Conservation (phyloP, 2,888 invertebrate species). For the Drosophila atripex region DNA sequence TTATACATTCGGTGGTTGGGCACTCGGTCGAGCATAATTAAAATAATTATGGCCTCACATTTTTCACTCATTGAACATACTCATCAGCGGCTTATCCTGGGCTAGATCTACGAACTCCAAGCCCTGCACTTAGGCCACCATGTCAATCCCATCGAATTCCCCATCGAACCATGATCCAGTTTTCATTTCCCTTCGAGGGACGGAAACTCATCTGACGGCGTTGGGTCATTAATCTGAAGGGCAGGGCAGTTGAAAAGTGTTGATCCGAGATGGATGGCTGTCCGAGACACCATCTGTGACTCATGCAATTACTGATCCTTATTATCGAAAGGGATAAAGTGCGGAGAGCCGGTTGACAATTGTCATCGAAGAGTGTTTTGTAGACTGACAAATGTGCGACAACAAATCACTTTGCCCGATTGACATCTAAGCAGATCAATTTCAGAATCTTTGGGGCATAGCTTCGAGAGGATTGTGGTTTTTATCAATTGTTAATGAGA, state of each 20-base stretch:
- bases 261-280: constrained; percentile 45
- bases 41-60: constrained; percentile 49
- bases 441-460: constrained; percentile 2
- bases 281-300: constrained; percentile 31
- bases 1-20: background rate
- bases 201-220: constrained; percentile 63
- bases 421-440: constrained; percentile 34
- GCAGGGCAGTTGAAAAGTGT: constrained; percentile 52
- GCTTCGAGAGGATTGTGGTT: background rate
- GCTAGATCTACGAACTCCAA: constrained; percentile 34
- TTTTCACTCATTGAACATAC: constrained; percentile 52
- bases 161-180: constrained; percentile 46
- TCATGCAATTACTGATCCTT: constrained; percentile 25
- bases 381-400: constrained; percentile 71
- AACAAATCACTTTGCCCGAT: constrained; percentile 73
- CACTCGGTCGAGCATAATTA: constrained; percentile 49
- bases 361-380: constrained; percentile 59
- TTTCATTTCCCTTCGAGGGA: constrained; percentile 14
- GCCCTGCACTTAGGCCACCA: constrained; percentile 18
- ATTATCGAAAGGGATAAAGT: constrained; percentile 20
- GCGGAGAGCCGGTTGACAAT: constrained; percentile 20
- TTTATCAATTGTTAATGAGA: background rate
- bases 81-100: constrained; percentile 66
- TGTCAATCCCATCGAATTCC: constrained; percentile 9
- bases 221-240: constrained; percentile 59